These are phyloP conservation scores for Ranitomeya variabilis DNA, from an alignment of 2,113 vertebrate genomes.

Conservation along the genomic window DNA sequence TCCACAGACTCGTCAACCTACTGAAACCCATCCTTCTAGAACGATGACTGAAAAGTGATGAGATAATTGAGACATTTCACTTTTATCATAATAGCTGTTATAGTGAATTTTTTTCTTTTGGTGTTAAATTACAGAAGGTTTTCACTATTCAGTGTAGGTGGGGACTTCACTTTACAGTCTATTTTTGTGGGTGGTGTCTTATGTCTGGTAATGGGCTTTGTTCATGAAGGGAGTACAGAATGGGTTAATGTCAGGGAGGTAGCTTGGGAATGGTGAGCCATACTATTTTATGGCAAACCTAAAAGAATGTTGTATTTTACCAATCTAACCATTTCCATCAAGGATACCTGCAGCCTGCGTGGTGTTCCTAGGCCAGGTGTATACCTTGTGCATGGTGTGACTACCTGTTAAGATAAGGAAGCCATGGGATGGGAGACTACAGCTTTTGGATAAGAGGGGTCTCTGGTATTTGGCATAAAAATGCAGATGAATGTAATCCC, in stretches of 20 bases:
- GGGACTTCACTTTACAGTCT: neutral
- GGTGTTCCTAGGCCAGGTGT: neutral
- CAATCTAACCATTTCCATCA: neutral
- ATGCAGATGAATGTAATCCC: neutral
- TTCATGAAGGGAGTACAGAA: neutral
- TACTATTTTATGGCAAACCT: neutral
- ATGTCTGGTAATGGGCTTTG: slow-evolving; percentile 20
- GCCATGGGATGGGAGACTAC: neutral
- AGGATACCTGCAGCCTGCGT: neutral
- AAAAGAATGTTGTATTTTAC: neutral
- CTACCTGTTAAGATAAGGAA: neutral
- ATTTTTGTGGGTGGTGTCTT: neutral
- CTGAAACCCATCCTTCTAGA: no score
- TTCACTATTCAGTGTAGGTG: neutral
- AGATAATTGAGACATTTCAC: neutral
- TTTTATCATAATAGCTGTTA: neutral
- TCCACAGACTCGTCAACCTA: no score
- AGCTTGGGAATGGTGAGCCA: neutral
- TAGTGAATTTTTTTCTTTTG: neutral
- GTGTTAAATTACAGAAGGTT: neutral
- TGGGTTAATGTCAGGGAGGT: neutral
- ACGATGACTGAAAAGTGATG: neutral
- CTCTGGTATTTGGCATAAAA: neutral
- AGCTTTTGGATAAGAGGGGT: neutral
- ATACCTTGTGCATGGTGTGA: neutral